These are phyloP conservation scores for Cinclus cinclus DNA, from an alignment of 2,113 vertebrate genomes.

Conservation along the genomic window DNA sequence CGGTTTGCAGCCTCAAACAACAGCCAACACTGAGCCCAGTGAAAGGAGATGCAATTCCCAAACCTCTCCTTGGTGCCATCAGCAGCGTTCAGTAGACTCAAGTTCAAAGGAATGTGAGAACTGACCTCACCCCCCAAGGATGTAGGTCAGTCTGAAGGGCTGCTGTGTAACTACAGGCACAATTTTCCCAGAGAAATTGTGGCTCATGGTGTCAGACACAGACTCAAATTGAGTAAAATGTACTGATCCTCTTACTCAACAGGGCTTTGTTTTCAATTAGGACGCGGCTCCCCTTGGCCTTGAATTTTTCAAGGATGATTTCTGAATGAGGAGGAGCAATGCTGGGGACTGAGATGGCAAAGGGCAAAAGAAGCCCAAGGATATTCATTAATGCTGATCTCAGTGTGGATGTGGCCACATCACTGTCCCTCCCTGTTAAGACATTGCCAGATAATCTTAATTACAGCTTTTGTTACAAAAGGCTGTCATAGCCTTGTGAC, in stretches of 20 bases:
- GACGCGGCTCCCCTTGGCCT: neutral
- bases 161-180: neutral
- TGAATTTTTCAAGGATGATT: conserved; percentile 13
- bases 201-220: neutral
- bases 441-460: neutral
- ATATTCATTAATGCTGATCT: neutral
- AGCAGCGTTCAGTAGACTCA: neutral
- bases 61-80: neutral
- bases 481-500: neutral
- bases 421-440: neutral
- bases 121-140: neutral
- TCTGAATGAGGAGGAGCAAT: neutral
- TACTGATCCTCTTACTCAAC: neutral
- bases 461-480: neutral
- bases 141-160: neutral
- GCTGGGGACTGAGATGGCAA: neutral
- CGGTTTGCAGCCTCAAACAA: neutral
- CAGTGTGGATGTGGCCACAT: accelerated
- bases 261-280: conserved; percentile 30
- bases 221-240: conserved; percentile 4
- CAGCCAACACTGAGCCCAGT: neutral
- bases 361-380: neutral
- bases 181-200: conserved; percentile 5
- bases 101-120: neutral
- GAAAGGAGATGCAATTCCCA: neutral